A percentile compares a stretch with the other conserved stretches of the same genome.
Evolutionary conservation across 2,888 invertebrate genomes (phyloP).

Genomic region (Tuberolachnus salignus): DNA sequence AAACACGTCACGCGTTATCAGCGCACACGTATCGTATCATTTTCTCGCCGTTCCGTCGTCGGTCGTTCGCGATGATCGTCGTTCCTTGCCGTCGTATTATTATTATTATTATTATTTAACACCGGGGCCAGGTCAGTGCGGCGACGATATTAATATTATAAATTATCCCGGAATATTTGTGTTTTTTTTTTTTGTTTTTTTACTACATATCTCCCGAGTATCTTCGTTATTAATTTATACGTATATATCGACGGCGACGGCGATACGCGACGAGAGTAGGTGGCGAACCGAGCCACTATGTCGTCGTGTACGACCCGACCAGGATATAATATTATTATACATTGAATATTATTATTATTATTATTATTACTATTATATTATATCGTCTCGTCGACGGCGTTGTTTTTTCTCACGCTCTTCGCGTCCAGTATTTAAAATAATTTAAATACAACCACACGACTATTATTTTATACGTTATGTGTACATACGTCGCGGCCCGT

Average conservation of each 20-base stretch:
- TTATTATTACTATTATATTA: too few species aligned
- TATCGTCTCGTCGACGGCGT: background rate
- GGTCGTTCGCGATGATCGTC: background rate
- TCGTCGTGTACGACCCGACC: too few species aligned
- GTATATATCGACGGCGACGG: constrained; percentile 8
- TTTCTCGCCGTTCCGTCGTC: constrained; percentile 19
- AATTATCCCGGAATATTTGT: background rate
- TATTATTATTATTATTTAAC: too few species aligned
- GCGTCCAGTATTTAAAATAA: too few species aligned
- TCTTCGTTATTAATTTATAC: background rate
- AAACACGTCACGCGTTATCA: too few species aligned
- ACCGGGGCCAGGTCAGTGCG: too few species aligned
- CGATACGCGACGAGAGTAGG: background rate
- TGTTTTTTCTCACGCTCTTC: constrained; percentile 26
- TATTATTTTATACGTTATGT: too few species aligned
- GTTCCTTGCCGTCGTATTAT: background rate
- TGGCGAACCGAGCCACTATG: too few species aligned
- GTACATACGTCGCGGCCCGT: too few species aligned
- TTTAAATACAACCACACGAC: too few species aligned
- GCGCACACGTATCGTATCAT: background rate
- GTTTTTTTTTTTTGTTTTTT: constrained; percentile 6
- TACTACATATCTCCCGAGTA: background rate
- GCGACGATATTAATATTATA: constrained; percentile 12
- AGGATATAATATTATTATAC: too few species aligned
- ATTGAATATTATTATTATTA: too few species aligned